A percentile compares a stretch with the other conserved stretches of the same genome.
phyloP scores from a whole-genome alignment of 2,888 invertebrate species.

The Chrysolina oricalcia region DNA sequence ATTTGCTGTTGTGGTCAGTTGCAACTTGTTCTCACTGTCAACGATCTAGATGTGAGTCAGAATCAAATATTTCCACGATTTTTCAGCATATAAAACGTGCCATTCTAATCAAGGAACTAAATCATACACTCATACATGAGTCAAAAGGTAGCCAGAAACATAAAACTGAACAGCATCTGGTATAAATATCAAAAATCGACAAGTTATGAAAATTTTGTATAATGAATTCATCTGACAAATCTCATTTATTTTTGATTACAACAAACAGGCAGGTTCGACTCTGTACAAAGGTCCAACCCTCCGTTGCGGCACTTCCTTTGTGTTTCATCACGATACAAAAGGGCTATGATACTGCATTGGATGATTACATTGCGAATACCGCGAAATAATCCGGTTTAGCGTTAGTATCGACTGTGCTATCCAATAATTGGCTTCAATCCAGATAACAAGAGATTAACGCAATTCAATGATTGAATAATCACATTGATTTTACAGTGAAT shows the following conservation, averaged over 20 bases:
- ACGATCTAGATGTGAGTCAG: too few relatives aligned
- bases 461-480: slow-evolving; percentile 3
- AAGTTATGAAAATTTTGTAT: too few relatives aligned
- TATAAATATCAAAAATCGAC: too few relatives aligned
- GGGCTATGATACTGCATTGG: not conserved
- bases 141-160: too few relatives aligned
- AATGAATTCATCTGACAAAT: not conserved
- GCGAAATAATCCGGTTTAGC: not conserved
- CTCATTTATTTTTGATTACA: not conserved
- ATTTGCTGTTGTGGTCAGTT: too few relatives aligned
- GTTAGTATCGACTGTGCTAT: not conserved
- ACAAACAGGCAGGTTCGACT: not conserved
- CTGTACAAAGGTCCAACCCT: not conserved
- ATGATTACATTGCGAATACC: not conserved
- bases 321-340: slow-evolving; percentile 2
- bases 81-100: too few relatives aligned
- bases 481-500: not conserved
- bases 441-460: not conserved
- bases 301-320: not conserved
- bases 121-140: too few relatives aligned
- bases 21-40: too few relatives aligned
- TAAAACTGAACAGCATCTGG: too few relatives aligned
- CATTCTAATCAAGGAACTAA: too few relatives aligned
- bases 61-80: too few relatives aligned
- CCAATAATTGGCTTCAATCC: slow-evolving; percentile 8